A percentile compares a stretch with the other conserved stretches of the same genome.
Conservation (phyloP, 2,113 vertebrate species). For the Sialia sialis region DNA sequence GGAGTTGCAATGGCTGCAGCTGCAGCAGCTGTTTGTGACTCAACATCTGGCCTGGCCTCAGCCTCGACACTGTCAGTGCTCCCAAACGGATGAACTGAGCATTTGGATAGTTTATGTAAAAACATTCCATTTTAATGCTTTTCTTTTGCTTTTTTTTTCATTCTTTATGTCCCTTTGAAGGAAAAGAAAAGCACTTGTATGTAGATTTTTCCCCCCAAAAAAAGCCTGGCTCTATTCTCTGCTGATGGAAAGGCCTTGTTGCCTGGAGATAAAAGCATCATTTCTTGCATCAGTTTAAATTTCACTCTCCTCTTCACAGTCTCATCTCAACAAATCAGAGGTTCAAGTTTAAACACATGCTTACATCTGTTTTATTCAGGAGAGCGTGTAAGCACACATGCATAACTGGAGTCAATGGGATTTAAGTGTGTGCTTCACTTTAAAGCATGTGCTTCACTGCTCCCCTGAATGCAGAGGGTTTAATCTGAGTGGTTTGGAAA, state of each 20-base stretch:
- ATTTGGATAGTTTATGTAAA: neutral
- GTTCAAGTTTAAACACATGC: constrained; percentile 62
- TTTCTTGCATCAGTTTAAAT: constrained; percentile 32
- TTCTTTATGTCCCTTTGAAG: neutral
- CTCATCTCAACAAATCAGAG: constrained; percentile 48
- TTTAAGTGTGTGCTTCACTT: constrained; percentile 54
- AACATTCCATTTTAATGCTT: neutral
- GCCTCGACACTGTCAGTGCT: neutral
- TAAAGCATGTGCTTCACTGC: constrained; percentile 37
- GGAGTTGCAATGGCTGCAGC: neutral
- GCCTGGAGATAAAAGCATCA: constrained; percentile 33
- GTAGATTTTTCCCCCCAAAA: neutral
- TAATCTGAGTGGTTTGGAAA: constrained; percentile 39
- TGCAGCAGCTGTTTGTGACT: neutral
- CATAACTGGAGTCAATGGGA: constrained; percentile 43
- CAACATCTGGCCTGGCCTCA: constrained; percentile 7
- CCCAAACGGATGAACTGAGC: neutral
- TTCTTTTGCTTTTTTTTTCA: neutral
- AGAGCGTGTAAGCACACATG: constrained; percentile 12
- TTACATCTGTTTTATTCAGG: constrained; percentile 39
- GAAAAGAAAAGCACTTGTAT: neutral
- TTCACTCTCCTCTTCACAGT: constrained; percentile 40
- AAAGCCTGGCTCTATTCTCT: neutral
- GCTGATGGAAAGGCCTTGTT: neutral
- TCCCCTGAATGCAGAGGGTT: constrained; percentile 11